Evolutionary conservation across 2,113 vertebrate species (phyloP).

Genomic region (Hucho hucho): DNA sequence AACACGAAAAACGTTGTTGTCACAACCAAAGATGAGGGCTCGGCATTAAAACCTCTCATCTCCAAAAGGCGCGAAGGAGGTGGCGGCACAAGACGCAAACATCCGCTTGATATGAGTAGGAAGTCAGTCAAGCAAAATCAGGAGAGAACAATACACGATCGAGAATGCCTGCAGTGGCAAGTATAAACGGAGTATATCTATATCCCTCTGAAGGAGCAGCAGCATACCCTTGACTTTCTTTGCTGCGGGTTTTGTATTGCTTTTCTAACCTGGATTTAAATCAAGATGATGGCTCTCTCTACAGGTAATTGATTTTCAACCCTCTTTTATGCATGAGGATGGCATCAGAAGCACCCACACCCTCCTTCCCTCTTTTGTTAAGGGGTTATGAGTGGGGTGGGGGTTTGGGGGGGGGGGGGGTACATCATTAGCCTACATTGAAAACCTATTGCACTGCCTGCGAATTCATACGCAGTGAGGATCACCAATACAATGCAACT

Average conservation of each 20-base stretch:
- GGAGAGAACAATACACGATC: slow-evolving; percentile 1
- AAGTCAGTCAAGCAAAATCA: not conserved
- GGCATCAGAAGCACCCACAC: not conserved
- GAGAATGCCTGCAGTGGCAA: slow-evolving; percentile 4
- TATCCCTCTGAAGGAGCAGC: not conserved
- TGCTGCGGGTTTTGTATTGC: slow-evolving; percentile 12
- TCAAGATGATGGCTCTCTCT: slow-evolving; percentile 67
- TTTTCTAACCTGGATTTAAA: slow-evolving; percentile 42
- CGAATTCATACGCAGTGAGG: slow-evolving; percentile 14
- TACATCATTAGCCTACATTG: not conserved
- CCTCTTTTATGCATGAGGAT: not conserved
- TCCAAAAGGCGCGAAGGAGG: not conserved
- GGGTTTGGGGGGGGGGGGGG: not conserved
- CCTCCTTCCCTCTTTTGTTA: not conserved
- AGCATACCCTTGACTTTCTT: slow-evolving; percentile 9
- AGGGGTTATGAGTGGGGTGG: not conserved
- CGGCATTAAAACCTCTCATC: not conserved
- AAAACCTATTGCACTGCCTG: not conserved
- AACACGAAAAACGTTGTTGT: not conserved
- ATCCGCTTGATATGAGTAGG: not conserved
- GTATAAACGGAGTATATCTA: not conserved
- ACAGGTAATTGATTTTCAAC: not conserved
- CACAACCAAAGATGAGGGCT: not conserved
- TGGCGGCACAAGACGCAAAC: not conserved
- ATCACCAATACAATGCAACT: not conserved